Percentiles rank a stretch among this genome's conserved stretches.
Evolutionary conservation across 2,113 vertebrate genomes (phyloP).

Genomic region (Cinclus mexicanus): DNA sequence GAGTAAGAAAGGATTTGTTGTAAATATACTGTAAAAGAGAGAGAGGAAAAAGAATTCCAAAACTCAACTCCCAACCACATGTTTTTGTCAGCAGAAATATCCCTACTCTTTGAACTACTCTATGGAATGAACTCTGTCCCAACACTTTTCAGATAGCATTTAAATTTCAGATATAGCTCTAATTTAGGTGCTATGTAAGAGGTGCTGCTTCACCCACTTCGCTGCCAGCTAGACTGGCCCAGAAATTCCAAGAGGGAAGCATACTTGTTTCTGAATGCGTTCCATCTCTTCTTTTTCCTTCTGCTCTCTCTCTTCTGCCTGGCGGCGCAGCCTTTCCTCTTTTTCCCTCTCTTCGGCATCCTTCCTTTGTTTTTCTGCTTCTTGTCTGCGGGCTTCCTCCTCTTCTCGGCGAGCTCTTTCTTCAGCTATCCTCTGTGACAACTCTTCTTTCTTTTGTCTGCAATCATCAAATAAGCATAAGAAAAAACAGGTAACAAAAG

Average conservation of each 20-base stretch:
- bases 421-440: constrained; percentile 85
- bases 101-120: background rate
- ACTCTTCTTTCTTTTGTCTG: constrained; percentile 87
- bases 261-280: constrained; percentile 86
- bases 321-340: constrained; percentile 62
- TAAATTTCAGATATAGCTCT: background rate
- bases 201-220: background rate
- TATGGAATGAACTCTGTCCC: background rate
- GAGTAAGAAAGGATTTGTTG: background rate
- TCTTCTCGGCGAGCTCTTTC: constrained; percentile 85
- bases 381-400: constrained; percentile 81
- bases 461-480: background rate
- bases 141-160: background rate
- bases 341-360: constrained; percentile 76
- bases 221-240: background rate
- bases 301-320: constrained; percentile 75
- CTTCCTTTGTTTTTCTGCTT: constrained; percentile 72
- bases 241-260: background rate
- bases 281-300: constrained; percentile 82
- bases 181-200: background rate
- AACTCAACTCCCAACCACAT: background rate
- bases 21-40: background rate
- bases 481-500: background rate
- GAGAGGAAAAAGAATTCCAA: rapidly evolving
- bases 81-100: background rate